These are phyloP conservation scores for Lophius piscatorius DNA, from an alignment of 2,113 vertebrate genomes.

Conservation along the genomic window DNA sequence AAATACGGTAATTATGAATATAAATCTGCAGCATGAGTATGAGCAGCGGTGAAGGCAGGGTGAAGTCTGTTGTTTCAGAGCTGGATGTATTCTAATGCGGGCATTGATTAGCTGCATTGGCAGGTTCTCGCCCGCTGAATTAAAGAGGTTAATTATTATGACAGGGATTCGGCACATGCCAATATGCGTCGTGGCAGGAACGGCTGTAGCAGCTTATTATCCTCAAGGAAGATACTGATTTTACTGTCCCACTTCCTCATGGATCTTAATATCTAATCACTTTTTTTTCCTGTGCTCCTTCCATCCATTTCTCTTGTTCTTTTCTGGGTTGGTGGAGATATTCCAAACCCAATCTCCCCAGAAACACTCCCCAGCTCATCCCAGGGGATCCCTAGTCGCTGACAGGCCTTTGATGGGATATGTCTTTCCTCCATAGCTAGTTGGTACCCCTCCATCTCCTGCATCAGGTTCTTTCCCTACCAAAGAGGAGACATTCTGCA, in stretches of 20 bases:
- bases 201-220: constrained; percentile 33
- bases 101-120: constrained; percentile 51
- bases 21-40: constrained; percentile 16
- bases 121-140: constrained; percentile 48
- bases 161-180: constrained; percentile 37
- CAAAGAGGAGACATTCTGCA: no score
- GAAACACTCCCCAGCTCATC: no score
- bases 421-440: no score
- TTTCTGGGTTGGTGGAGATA: no score
- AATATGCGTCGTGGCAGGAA: constrained; percentile 34
- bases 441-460: no score
- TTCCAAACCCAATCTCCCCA: no score
- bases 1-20: constrained; percentile 23
- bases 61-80: no score
- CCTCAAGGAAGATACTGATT: constrained; percentile 21
- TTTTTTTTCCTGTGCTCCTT: not conserved
- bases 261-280: not conserved
- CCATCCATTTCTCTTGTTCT: fast-evolving
- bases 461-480: no score
- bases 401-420: no score
- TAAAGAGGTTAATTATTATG: constrained; percentile 62
- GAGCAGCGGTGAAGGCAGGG: constrained; percentile 5
- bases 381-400: no score
- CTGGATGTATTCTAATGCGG: constrained; percentile 49
- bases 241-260: constrained; percentile 20